phyloP scores from a whole-genome alignment of 2,888 invertebrate genomes.

The Tachina lurida region DNA sequence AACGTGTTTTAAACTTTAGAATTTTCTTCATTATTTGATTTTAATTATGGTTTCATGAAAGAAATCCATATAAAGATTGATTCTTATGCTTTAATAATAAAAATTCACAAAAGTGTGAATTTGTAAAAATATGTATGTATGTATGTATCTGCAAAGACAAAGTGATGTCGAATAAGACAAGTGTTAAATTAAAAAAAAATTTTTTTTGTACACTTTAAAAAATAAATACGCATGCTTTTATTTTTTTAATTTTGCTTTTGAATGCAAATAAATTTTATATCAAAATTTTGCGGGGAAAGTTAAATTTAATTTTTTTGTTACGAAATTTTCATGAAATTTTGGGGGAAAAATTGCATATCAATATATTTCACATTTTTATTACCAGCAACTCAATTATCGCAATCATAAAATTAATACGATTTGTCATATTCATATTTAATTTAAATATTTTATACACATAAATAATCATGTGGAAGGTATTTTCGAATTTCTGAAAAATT shows the following conservation, averaged over 20 bases:
- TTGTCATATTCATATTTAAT: too few species aligned
- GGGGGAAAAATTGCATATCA: too few species aligned
- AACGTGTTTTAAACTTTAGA: neutral
- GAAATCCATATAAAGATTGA: neutral
- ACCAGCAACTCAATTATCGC: too few species aligned
- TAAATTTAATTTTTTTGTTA: too few species aligned
- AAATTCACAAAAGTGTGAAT: neutral
- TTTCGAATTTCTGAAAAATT: neutral
- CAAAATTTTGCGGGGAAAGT: too few species aligned
- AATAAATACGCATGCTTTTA: neutral
- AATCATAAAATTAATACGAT: too few species aligned
- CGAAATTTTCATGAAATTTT: too few species aligned
- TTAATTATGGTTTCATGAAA: slow-evolving; percentile 4
- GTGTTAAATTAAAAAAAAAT: neutral
- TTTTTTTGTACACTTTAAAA: neutral
- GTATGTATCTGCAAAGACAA: slow-evolving; percentile 13
- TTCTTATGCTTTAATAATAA: neutral
- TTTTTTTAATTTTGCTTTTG: neutral
- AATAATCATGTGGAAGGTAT: too few species aligned
- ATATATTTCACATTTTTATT: too few species aligned
- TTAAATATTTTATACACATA: too few species aligned
- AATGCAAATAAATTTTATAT: too few species aligned
- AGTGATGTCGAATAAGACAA: slow-evolving; percentile 24
- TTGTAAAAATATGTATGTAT: neutral
- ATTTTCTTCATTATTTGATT: neutral